Base-by-base conservation (phyloP, 2,888 invertebrate species). In the Allygus modestus region DNA sequence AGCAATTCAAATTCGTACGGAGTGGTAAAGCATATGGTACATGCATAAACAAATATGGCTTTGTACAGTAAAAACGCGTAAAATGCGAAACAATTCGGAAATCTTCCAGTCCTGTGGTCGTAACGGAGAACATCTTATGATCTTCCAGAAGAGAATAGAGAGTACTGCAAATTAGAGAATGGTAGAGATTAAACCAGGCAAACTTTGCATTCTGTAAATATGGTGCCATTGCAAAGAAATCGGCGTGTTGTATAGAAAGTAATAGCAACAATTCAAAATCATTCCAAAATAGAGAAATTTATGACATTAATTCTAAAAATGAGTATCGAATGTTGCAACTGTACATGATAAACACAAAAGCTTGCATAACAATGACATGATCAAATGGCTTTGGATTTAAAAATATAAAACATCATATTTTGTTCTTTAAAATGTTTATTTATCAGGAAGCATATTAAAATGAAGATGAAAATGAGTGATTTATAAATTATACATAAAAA, bases 71-170 rank as follows among this genome's bases (percentile, higher is more conserved):
- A 12, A 31, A 28, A 20, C 12, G 11, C 28, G 28, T 12, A 28
- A 23, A 28, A 65, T 31, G 12, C 5, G 4, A 65, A 65, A 1
- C 58, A 12, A 20, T 9, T 20, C 7, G 1, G 28, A 28, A 65
- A 28, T 65, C 65, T 65, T 65, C 15, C 65, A 65, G 65, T 65
- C 31, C 65, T 65, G 26, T 17, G 15, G 65, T 15, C 17, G 65
- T 5, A 28, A 65, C 65, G 65, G 1, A 28, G 46, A 20, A 58
- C 83, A 84, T 28, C 86, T 89, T 90, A 91, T 87, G 90, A 89
- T 88, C 90, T 89, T 88, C 90, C 90, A 88, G 91, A 90, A 90
- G 79, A 79, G 58, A 91, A 91, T 87, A 91, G 89, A 88, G 91
- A 91, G 88, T 91, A 91, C 91, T 91, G 91, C 51, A 87, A 87